These are phyloP conservation scores for Cettia cetti DNA, from an alignment of 2,113 vertebrate genomes.

Conservation along the genomic window DNA sequence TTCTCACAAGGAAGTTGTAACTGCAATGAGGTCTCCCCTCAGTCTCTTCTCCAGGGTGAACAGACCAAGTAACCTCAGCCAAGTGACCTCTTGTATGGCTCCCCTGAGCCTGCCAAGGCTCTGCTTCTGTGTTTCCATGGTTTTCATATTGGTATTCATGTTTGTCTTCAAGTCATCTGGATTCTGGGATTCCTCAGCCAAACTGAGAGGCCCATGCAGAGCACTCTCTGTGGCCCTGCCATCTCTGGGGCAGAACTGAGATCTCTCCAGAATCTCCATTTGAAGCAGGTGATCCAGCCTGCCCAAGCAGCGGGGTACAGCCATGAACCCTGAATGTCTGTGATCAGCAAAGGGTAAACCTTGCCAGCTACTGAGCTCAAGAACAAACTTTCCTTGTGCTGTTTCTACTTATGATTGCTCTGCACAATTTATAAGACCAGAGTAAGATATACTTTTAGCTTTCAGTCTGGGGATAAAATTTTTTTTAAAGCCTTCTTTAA, in stretches of 20 bases:
- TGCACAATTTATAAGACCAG: neutral
- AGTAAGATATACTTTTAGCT: neutral
- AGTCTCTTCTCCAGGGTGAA: neutral
- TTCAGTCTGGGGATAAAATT: neutral
- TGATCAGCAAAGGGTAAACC: neutral
- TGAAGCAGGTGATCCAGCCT: neutral
- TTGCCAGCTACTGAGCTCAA: neutral
- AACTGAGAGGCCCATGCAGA: neutral
- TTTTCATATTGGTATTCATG: neutral
- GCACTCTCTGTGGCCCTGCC: neutral
- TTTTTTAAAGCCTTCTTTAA: neutral
- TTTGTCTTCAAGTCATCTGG: neutral
- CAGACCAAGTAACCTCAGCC: neutral
- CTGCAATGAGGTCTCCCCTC: neutral
- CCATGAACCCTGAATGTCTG: rapidly evolving
- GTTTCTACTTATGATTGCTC: neutral
- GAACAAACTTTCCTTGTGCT: neutral
- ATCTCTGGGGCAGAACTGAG: neutral
- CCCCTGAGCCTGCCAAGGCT: neutral
- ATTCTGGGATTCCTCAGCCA: neutral
- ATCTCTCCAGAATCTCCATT: neutral
- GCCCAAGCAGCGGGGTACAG: neutral
- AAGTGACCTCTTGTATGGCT: rapidly evolving
- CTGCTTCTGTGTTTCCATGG: neutral
- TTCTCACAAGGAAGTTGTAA: neutral